Percentiles rank a stretch among this genome's conserved stretches.
phyloP scores from a whole-genome alignment of 1,140 invertebrate species.

The Caenorhabditis brenneri region DNA sequence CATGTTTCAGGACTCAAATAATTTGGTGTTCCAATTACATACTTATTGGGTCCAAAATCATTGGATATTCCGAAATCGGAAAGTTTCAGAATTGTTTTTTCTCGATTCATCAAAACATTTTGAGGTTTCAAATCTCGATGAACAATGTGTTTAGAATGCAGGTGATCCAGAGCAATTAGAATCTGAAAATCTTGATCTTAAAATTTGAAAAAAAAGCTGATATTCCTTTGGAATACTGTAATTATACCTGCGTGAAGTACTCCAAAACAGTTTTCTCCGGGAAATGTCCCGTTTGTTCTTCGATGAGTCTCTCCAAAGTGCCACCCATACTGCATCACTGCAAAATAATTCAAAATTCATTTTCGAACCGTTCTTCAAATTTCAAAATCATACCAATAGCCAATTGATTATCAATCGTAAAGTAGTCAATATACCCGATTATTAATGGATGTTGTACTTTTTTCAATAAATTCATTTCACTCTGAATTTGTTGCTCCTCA shows the following conservation, averaged over 20 bases:
- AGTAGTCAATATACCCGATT: constrained; percentile 82
- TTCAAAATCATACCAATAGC: constrained; percentile 72
- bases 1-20: constrained; percentile 87
- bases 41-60: constrained; percentile 73
- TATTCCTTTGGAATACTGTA: neutral
- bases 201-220: neutral
- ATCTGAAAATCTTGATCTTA: constrained; percentile 75
- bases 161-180: constrained; percentile 78
- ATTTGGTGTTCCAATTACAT: constrained; percentile 81
- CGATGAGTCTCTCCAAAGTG: constrained; percentile 78
- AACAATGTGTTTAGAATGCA: constrained; percentile 76
- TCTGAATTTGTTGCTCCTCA: constrained; percentile 36
- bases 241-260: constrained; percentile 57
- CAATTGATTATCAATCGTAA: constrained; percentile 78
- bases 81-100: constrained; percentile 70
- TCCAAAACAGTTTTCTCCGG: constrained; percentile 70
- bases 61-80: constrained; percentile 81
- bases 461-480: constrained; percentile 79
- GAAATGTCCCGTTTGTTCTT: constrained; percentile 71
- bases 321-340: constrained; percentile 85
- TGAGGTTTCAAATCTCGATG: constrained; percentile 79
- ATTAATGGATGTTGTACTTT: constrained; percentile 83
- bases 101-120: constrained; percentile 79
- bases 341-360: neutral
- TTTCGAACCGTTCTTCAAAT: neutral